Conservation (phyloP, 2,797 vertebrate species). For the Microtus obscurus region DNA sequence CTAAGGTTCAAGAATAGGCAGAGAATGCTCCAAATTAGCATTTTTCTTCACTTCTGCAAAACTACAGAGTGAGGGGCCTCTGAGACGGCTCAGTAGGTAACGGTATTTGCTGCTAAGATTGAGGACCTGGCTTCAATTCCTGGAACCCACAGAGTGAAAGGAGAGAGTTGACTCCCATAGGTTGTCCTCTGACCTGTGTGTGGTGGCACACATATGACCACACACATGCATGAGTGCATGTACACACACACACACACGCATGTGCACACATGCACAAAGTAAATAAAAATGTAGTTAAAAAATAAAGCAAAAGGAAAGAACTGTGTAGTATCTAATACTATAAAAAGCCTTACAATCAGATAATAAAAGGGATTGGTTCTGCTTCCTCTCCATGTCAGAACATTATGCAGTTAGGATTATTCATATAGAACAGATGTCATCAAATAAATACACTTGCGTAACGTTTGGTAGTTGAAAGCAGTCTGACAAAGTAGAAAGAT, state of each 20-base stretch:
- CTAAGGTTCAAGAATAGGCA: background rate
- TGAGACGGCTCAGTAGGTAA: background rate
- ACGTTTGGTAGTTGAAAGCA: too few relatives aligned
- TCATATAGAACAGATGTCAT: too few relatives aligned
- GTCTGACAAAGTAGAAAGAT: background rate
- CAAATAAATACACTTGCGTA: too few relatives aligned
- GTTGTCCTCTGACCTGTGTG: background rate
- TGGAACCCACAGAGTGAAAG: background rate
- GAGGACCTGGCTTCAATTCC: background rate
- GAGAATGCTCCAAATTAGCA: conserved; percentile 9
- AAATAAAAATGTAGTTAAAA: too few relatives aligned
- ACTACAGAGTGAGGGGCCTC: background rate
- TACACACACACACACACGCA: background rate
- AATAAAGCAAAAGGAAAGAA: too few relatives aligned
- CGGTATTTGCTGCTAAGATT: background rate
- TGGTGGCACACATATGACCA: background rate
- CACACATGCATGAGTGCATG: too few relatives aligned
- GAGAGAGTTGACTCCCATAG: background rate
- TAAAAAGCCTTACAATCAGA: too few relatives aligned
- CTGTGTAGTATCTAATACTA: too few relatives aligned
- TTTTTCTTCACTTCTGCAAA: background rate
- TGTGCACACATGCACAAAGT: background rate
- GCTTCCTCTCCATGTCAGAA: too few relatives aligned
- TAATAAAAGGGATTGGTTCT: too few relatives aligned
- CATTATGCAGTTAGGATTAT: too few relatives aligned